Base-by-base conservation (phyloP, 2,113 vertebrate genomes). In the Pipra filicauda region DNA sequence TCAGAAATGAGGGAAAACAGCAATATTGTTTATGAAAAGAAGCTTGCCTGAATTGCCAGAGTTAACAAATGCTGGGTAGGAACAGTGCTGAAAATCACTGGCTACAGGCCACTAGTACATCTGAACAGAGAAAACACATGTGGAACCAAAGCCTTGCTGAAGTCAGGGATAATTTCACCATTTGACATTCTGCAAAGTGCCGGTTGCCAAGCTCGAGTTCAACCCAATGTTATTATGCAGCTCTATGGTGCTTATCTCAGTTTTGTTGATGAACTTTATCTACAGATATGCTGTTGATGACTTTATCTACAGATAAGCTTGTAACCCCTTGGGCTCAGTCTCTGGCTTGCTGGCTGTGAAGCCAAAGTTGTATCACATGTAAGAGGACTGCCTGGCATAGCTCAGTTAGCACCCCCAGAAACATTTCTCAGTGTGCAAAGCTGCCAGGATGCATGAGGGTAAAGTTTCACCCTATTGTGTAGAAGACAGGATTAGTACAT, bases 51-150 rank as follows among this genome's bases (percentile, higher is more conserved):
- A 61, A 33, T 91, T 85, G 44, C 67, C 89, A 55, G 51, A 61
- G 35, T 73, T 91, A 90, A 72, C 62, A 76, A 28, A n/a, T 65
- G 39, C 58, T 90, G 81, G 30, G 18, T 69, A 85, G 81, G 37
- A 89, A 61, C 61, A 61, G 62, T 41, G 82, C 85, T 96, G 89
- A 86, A 81, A 91, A 88, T 88, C 66, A 43, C 85, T 85, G 89
- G 70, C 88, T 90, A 28, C 31, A 52, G 74, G 81, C 70, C 66
- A 83, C 77, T 61, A 21, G 31, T 70, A 16, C 20, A n/a, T 79
- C 41, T 90, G 58, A 89, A 82, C n/a, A 83, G 82, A 67, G 44
- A 79, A 91, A 91, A 83, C 4, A 9, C 1, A 2, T 6, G 59
- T 80, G 85, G 90, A 94, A 79, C 8, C 41, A 82, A 24, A 70